Base-by-base conservation (phyloP, 1,140 invertebrate species). In the Bombus turneri region DNA sequence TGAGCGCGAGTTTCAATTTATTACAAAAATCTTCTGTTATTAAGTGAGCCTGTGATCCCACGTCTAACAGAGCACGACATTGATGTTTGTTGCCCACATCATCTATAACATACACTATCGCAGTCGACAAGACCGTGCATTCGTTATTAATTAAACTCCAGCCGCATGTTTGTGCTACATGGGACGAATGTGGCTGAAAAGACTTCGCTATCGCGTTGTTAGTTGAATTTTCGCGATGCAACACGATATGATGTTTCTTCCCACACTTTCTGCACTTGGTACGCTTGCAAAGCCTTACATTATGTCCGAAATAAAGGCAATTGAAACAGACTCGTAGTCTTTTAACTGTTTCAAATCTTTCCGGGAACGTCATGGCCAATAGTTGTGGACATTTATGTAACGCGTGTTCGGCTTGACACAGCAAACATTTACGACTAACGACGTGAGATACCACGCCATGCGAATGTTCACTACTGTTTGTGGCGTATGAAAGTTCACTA, bases 161-260 rank as follows among this genome's bases (percentile, higher is more conserved):
- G 0, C 2, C 0, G 18, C 47, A 53, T 2, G 6, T 0, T 2
- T 53, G 47, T 53, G 5, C 5, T 22, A 8, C 0, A 0, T 8
- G 0, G 5, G 1, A 0, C 4, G 0, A 0, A 18, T 18, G 5
- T 47, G 15, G 1, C 0, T 47, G 1, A 47, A 0, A 0, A 6
- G 1, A 6, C 0, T 1, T 0, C 15, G 1, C 5, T 18, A 0
- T 0, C 47, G 0, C 5, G 18, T 2, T 5, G 0, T 6, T 43
- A 0, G 0, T 13, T 3, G 43, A 13, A 0, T 0, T 53, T 18
- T 22, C 5, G 18, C 18, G 15, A 53, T 18, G 47, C 47, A 53
- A 6, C 0, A 6, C 0, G 18, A 0, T 53, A 8, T 53, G 47
- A 53, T 53, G 47, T 8, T 22, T 53, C 18, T 22, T 18, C 0